These are phyloP conservation scores for Hydrotaea diabolus DNA, from an alignment of 2,888 invertebrate species.

Conservation along the genomic window DNA sequence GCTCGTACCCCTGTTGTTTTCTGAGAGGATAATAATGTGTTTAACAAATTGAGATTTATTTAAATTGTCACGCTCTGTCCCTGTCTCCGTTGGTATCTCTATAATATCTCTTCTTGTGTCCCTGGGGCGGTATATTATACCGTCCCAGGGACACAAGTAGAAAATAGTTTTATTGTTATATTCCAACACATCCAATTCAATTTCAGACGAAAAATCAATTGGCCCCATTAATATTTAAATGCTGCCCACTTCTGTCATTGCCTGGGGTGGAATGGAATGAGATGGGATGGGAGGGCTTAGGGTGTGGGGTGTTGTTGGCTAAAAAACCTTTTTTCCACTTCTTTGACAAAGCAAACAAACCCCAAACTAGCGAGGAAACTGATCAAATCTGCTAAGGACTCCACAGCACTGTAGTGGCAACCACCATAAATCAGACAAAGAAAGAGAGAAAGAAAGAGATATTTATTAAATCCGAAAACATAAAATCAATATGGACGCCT, in stretches of 20 bases:
- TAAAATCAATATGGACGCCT: constrained; percentile 8
- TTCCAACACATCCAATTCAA: background rate
- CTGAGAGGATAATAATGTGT: background rate
- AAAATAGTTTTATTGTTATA: background rate
- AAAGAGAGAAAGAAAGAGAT: background rate
- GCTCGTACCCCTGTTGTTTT: too few species aligned
- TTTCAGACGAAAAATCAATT: constrained; percentile 10
- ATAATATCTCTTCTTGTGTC: too few species aligned
- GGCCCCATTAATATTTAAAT: too few species aligned
- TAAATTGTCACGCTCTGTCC: background rate
- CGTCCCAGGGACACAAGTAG: background rate
- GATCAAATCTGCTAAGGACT: background rate
- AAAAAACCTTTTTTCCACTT: background rate
- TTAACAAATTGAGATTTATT: background rate
- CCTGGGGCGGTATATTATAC: too few species aligned
- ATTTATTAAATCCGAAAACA: constrained; percentile 27
- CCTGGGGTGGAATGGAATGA: background rate
- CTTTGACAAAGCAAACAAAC: background rate
- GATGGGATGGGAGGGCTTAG: too few species aligned
- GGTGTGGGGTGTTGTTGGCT: too few species aligned
- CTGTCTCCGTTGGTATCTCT: background rate
- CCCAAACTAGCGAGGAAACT: background rate
- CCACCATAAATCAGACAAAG: constrained; percentile 25
- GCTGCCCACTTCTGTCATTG: background rate
- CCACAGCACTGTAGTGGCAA: background rate